Base-by-base conservation (phyloP, 2,113 vertebrate genomes). In the Elephantulus edwardii region DNA sequence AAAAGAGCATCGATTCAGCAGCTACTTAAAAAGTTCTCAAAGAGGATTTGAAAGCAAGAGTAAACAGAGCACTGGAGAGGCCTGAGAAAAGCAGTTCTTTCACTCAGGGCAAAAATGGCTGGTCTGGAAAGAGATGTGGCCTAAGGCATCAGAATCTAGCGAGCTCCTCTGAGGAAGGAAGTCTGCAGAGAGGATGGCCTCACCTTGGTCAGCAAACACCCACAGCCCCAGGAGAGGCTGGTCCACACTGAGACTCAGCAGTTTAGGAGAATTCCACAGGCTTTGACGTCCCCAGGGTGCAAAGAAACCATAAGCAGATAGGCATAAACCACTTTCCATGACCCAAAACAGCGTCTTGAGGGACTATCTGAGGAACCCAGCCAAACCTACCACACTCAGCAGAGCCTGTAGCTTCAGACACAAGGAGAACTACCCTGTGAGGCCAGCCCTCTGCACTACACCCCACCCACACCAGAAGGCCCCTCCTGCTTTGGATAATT, bases 101-200 rank as follows among this genome's bases (percentile, higher is more conserved):
- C 1, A 35, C 56, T 22, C 20, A 13, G 74, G 80, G 20, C 13
- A 24, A 64, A 30, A 56, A 58, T 42, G 48, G 40, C 26, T 30
- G 74, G 40, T 20, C 26, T 28, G 19, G 14, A 14, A 35, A 48
- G 28, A 71, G 30, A 33, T 8, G 42, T 0, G 40, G 50, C 48
- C 28, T 3, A 4, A 6, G 17, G 3, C 17, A 17, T 0, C 9
- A 58, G 46, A 11, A 33, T 44, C n/a, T 9, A 12, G 86, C n/a
- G n/a, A n/a, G n/a, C n/a, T n/a, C n/a, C n/a, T 50, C 35, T 13
- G 77, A 54, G 83, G 33, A 44, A n/a, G 83, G 33, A 14, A 2
- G 3, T 1, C 0, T n/a, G n/a, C n/a, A 0, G 42, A 0, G 66
- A 62, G 56, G 78, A 14, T 8, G 60, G 33, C 26, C 5, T 42